A percentile compares a stretch with the other conserved stretches of the same genome.
phyloP scores from a whole-genome alignment of 2,113 vertebrate species.

The Speoplatyrhinus poulsoni region DNA sequence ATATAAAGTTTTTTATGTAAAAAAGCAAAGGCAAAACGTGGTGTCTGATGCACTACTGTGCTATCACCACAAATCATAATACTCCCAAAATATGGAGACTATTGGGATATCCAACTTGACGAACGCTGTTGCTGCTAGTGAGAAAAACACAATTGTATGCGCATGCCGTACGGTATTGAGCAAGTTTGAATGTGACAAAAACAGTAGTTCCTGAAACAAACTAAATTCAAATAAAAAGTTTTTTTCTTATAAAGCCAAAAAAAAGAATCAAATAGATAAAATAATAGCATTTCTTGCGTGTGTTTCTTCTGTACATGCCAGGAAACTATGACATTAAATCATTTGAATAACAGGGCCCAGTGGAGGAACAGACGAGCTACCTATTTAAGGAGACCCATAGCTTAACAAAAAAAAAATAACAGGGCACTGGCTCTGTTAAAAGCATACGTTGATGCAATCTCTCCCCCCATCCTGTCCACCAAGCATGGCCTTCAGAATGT shows the following conservation, averaged over 20 bases:
- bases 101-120: too few species aligned
- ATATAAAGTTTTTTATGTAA: too few species aligned
- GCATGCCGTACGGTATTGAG: too few species aligned
- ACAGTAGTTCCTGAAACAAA: not conserved
- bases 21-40: too few species aligned
- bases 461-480: slow-evolving; percentile 35
- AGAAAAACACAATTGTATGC: too few species aligned
- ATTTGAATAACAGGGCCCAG: slow-evolving; percentile 24
- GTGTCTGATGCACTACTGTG: too few species aligned
- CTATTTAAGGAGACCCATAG: slow-evolving; percentile 71
- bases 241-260: not conserved
- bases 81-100: too few species aligned
- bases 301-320: slow-evolving; percentile 1
- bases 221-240: not conserved
- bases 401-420: slow-evolving; percentile 6
- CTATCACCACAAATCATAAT: too few species aligned
- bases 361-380: slow-evolving; percentile 42
- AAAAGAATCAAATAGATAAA: too few species aligned
- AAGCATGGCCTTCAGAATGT: slow-evolving; percentile 41
- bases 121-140: too few species aligned
- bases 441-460: slow-evolving; percentile 48
- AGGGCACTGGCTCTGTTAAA: slow-evolving; percentile 33
- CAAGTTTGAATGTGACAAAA: not conserved
- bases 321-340: slow-evolving; percentile 25
- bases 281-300: too few species aligned